phyloP scores from a whole-genome alignment of 2,113 vertebrate species.

The Odocoileus hemionus region DNA sequence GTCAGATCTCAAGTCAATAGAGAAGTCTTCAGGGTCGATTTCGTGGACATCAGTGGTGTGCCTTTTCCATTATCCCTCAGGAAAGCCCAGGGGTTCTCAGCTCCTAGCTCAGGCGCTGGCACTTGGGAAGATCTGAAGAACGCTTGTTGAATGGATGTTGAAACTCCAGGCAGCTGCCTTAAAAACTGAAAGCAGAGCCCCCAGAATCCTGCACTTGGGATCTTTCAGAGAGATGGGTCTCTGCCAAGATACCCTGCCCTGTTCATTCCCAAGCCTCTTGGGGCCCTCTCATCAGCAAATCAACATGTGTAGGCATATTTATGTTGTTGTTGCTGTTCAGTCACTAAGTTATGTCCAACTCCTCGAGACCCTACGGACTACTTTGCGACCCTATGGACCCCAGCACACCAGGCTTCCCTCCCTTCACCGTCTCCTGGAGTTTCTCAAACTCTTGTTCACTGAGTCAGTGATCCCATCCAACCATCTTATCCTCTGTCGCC shows the following conservation, averaged over 20 bases:
- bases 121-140: accelerated
- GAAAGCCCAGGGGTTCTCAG: not conserved
- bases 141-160: accelerated
- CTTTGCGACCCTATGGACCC: not conserved
- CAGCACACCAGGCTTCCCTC: not conserved
- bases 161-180: not conserved
- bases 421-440: not conserved
- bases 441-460: not conserved
- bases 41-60: accelerated
- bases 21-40: accelerated
- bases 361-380: accelerated
- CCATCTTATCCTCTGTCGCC: not conserved
- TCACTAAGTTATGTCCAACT: not conserved
- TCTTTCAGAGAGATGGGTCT: not conserved
- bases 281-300: not conserved
- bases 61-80: accelerated
- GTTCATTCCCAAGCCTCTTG: not conserved
- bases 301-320: not conserved
- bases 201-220: too few species aligned
- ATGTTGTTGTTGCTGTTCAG: not conserved
- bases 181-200: not conserved
- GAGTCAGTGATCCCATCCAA: not conserved
- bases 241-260: not conserved
- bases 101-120: accelerated
- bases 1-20: not conserved